These are phyloP conservation scores for Xenops minutus DNA, from an alignment of 2,797 vertebrate species.

Conservation along the genomic window DNA sequence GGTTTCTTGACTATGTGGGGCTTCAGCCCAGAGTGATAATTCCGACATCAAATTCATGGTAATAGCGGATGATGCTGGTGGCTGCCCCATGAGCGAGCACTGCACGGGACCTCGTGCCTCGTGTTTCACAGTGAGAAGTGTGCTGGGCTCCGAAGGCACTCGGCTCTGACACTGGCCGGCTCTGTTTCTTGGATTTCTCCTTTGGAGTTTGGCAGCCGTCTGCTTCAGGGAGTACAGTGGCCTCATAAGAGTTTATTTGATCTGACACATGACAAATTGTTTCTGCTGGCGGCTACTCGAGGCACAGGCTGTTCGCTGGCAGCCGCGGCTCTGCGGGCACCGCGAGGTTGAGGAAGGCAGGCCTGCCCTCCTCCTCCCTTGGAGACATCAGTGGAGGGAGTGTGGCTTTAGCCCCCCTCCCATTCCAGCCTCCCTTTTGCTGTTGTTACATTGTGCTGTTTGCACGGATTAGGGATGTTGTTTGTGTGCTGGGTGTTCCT, in stretches of 20 bases:
- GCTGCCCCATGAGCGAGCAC: not conserved
- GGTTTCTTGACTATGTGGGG: not conserved
- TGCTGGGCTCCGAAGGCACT: not conserved
- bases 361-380: not conserved
- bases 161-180: not conserved
- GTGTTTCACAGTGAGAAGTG: not conserved
- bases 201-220: conserved; percentile 51
- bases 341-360: not conserved
- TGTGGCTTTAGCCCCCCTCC: fast-evolving
- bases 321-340: not conserved
- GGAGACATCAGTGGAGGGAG: not conserved
- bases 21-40: not conserved
- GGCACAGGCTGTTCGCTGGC: conserved; percentile 13
- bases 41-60: not conserved
- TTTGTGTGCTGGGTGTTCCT: not conserved
- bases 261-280: conserved; percentile 67
- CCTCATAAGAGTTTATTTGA: conserved; percentile 47
- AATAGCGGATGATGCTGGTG: not conserved
- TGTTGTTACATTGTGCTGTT: not conserved
- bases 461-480: not conserved
- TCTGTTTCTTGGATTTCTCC: not conserved
- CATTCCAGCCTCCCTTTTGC: not conserved
- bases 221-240: conserved; percentile 50
- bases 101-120: not conserved
- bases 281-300: conserved; percentile 49